These are phyloP conservation scores for Agriopis marginaria DNA, from an alignment of 2,888 invertebrate species.

Conservation along the genomic window DNA sequence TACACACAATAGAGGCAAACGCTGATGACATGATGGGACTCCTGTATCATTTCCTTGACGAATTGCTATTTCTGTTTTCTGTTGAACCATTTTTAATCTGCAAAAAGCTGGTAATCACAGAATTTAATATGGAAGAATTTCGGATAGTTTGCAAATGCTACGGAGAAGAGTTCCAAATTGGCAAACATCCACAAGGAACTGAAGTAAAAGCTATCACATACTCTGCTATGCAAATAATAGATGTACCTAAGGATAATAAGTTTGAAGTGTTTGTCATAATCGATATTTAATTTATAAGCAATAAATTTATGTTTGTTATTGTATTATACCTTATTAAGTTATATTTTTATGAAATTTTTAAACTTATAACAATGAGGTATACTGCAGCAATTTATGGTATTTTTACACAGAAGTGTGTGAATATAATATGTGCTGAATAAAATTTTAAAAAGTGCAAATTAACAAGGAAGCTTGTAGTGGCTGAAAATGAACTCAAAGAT, in stretches of 20 bases:
- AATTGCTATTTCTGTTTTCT: conserved; percentile 96
- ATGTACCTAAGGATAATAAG: conserved; percentile 89
- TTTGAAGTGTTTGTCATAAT: conserved; percentile 98
- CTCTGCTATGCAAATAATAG: conserved; percentile 98
- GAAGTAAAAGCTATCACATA: conserved; percentile 99
- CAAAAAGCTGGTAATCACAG: conserved; percentile 94
- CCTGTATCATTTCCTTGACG: conserved; percentile 97
- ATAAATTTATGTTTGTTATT: neutral
- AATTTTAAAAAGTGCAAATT: too few species aligned
- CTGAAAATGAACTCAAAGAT: too few species aligned
- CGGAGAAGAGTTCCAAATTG: conserved; percentile 97
- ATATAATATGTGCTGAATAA: too few species aligned
- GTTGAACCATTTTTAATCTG: conserved; percentile 96
- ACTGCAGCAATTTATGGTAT: too few species aligned
- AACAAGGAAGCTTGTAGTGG: too few species aligned
- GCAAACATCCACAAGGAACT: conserved; percentile 98
- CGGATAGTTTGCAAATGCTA: conserved; percentile 92
- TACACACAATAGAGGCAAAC: conserved; percentile 93
- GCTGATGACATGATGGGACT: conserved; percentile 96
- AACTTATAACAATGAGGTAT: too few species aligned
- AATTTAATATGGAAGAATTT: conserved; percentile 94
- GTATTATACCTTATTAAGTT: neutral
- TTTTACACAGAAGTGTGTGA: too few species aligned
- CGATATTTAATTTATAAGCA: conserved; percentile 91
- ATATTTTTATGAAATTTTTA: too few species aligned